phyloP scores from a whole-genome alignment of 1,140 invertebrate genomes.

The Aleiodes sp. region DNA sequence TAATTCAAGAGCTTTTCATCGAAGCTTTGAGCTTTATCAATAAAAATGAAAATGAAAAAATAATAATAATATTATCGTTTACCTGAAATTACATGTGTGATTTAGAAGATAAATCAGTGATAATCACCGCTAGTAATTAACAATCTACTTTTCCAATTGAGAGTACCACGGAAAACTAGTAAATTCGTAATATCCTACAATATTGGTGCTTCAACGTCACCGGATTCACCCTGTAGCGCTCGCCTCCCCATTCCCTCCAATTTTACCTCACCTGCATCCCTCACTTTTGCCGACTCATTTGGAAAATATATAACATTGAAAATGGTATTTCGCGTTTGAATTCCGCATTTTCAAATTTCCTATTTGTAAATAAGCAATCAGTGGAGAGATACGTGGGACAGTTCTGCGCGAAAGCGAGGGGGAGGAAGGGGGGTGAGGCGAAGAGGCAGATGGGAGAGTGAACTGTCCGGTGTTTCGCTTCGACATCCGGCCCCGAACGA shows the following conservation, averaged over 20 bases:
- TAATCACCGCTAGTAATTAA: conserved; percentile 66
- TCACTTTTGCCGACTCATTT: conserved; percentile 25
- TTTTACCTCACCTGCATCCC: not conserved
- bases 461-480: conserved; percentile 11
- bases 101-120: conserved; percentile 44
- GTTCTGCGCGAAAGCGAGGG: conserved; percentile 14
- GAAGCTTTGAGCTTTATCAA: no score
- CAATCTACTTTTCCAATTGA: conserved; percentile 67
- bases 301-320: conserved; percentile 13
- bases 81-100: not conserved
- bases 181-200: conserved; percentile 69
- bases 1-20: no score
- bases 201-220: conserved; percentile 48
- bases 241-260: conserved; percentile 26
- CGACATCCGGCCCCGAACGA: conserved; percentile 29
- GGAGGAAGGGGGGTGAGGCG: not conserved
- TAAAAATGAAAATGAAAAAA: no score
- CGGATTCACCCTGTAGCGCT: conserved; percentile 22
- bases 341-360: conserved; percentile 66
- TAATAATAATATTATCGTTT: no score
- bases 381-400: conserved; percentile 35
- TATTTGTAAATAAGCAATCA: conserved; percentile 69
- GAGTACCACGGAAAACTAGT: conserved; percentile 61
- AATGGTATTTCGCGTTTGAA: conserved; percentile 11
- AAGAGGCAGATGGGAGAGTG: conserved; percentile 20